These are phyloP conservation scores for Acleris cristana DNA, from an alignment of 2,888 invertebrate genomes.

Conservation along the genomic window DNA sequence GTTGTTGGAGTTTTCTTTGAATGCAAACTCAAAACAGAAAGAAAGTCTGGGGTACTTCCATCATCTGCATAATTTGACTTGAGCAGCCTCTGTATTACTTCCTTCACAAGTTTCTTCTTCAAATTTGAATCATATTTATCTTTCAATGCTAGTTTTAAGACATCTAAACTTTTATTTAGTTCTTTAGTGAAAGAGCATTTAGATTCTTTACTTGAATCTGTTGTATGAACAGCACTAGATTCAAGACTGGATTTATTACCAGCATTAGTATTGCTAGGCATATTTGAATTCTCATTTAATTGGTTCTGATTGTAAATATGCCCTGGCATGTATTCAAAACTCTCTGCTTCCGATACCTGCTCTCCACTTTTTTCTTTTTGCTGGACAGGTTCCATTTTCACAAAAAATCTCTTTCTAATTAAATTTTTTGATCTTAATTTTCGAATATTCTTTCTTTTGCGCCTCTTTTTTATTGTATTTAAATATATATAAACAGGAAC, in stretches of 20 bases:
- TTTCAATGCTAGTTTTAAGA: constrained; percentile 84
- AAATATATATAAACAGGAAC: constrained; percentile 67
- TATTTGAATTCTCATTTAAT: constrained; percentile 52
- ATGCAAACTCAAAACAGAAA: constrained; percentile 71
- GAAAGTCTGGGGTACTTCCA: constrained; percentile 74
- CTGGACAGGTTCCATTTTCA: constrained; percentile 51
- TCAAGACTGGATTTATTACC: constrained; percentile 77
- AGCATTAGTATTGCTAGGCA: constrained; percentile 47
- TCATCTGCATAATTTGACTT: constrained; percentile 85
- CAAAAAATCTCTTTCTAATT: constrained; percentile 47
- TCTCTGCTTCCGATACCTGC: constrained; percentile 84
- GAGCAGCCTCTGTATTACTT: constrained; percentile 85
- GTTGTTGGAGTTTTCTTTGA: constrained; percentile 66
- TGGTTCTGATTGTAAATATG: constrained; percentile 83
- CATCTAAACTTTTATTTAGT: constrained; percentile 84
- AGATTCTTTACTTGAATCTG: constrained; percentile 73
- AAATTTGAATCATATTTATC: constrained; percentile 83
- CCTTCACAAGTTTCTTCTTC: constrained; percentile 86
- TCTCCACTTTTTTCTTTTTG: constrained; percentile 62
- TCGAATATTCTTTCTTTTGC: constrained; percentile 57
- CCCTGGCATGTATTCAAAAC: constrained; percentile 86
- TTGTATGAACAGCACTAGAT: constrained; percentile 68
- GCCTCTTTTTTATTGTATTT: constrained; percentile 64
- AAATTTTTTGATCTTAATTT: constrained; percentile 53
- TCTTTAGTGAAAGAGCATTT: constrained; percentile 81